A percentile compares a stretch with the other conserved stretches of the same genome.
These are phyloP conservation scores for Hymenochirus boettgeri DNA, from an alignment of 2,113 vertebrate genomes.

Conservation along the genomic window DNA sequence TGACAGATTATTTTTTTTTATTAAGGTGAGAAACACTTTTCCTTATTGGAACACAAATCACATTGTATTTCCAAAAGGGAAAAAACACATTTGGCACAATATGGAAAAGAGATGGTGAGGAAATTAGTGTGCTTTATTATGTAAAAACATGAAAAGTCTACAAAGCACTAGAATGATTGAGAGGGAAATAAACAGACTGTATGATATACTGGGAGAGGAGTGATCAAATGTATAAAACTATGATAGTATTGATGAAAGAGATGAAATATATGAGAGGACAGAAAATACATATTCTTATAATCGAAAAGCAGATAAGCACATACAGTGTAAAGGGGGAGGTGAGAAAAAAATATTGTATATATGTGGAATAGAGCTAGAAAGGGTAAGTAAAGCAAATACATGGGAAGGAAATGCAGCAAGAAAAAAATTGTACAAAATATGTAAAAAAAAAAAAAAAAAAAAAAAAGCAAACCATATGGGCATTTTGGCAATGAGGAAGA, in stretches of 20 bases:
- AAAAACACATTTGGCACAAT: not conserved
- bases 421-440: too few relatives aligned
- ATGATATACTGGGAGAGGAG: not conserved
- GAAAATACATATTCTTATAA: too few relatives aligned
- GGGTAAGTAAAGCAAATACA: too few relatives aligned
- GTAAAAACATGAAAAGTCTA: too few relatives aligned
- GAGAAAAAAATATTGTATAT: too few relatives aligned
- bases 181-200: not conserved
- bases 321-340: not conserved
- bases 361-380: too few relatives aligned
- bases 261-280: not conserved
- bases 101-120: not conserved
- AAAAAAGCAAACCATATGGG: too few relatives aligned
- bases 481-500: too few relatives aligned
- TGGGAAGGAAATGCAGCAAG: too few relatives aligned
- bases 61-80: not conserved
- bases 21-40: not conserved
- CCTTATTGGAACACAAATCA: not conserved
- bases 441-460: too few relatives aligned
- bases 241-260: not conserved
- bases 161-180: not conserved
- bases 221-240: not conserved
- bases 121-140: not conserved
- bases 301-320: not conserved
- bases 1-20: constrained; percentile 17